A percentile compares a stretch with the other conserved stretches of the same genome.
Evolutionary conservation across 2,797 vertebrate genomes (phyloP).

Genomic region (Thunnus albacares): DNA sequence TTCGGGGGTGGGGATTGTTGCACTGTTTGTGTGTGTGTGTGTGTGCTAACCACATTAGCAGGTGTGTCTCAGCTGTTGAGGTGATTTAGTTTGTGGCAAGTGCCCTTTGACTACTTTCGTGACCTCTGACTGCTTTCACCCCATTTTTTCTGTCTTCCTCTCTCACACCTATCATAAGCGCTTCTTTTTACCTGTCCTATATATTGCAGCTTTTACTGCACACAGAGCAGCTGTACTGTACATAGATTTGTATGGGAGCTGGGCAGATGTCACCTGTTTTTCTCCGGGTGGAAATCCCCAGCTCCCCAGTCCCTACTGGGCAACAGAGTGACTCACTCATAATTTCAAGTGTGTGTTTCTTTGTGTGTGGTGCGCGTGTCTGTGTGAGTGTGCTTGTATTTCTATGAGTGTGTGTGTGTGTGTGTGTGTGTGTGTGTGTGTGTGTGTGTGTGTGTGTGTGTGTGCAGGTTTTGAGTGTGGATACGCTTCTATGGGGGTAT

Average conservation of each 20-base stretch:
- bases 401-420: conserved; percentile 7
- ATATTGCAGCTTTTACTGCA: conserved; percentile 61
- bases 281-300: conserved; percentile 83
- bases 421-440: conserved; percentile 17
- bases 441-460: conserved; percentile 5
- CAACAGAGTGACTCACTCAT: conserved; percentile 76
- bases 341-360: conserved; percentile 69
- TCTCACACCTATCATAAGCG: conserved; percentile 9
- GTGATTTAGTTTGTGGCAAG: conserved; percentile 49
- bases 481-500: conserved; percentile 4
- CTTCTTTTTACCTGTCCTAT: conserved; percentile 63
- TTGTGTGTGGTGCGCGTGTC: conserved; percentile 54
- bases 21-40: conserved; percentile 32
- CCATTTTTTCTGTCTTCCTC: conserved; percentile 16
- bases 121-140: conserved; percentile 58
- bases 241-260: conserved; percentile 66
- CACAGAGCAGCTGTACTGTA: conserved; percentile 65
- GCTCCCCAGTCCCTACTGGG: conserved; percentile 72
- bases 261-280: conserved; percentile 83
- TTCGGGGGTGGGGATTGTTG: neutral
- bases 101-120: conserved; percentile 52
- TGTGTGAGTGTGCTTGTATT: conserved; percentile 28
- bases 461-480: conserved; percentile 7
- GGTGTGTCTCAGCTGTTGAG: conserved; percentile 75
- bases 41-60: conserved; percentile 67